Conservation (phyloP, 2,797 vertebrate species). For the Hapalemur alaotrensis region DNA sequence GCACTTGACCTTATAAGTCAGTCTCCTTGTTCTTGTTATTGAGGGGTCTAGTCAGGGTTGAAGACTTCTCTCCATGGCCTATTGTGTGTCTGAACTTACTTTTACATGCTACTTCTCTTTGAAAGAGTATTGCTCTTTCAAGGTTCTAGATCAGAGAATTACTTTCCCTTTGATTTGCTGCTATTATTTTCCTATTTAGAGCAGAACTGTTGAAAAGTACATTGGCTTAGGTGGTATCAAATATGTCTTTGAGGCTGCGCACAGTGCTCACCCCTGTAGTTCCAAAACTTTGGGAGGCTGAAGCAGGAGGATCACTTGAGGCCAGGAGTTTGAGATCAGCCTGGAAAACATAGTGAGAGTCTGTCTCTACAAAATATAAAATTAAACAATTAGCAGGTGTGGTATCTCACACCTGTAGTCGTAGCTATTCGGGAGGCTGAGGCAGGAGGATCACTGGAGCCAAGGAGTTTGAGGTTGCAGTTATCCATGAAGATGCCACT, state of each 20-base stretch:
- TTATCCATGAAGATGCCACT: too few species aligned
- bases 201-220: background rate
- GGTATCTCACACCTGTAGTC: too few species aligned
- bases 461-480: too few species aligned
- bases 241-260: background rate
- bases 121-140: background rate
- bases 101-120: background rate
- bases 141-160: background rate
- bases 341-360: too few species aligned
- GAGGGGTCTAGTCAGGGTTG: background rate
- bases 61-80: background rate
- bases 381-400: too few species aligned
- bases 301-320: too few species aligned
- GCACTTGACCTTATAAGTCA: background rate
- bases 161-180: background rate
- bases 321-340: too few species aligned
- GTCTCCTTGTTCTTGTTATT: background rate
- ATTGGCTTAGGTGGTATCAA: background rate
- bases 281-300: too few species aligned
- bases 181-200: background rate
- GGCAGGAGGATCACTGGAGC: too few species aligned
- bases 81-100: background rate
- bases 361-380: too few species aligned
- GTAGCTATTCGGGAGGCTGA: too few species aligned
- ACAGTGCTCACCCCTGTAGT: too few species aligned